Evolutionary conservation across 2,797 vertebrate species (phyloP), one percentile per base, ranked within the genome.

Genomic region (Ptychadena robeensis): DNA sequence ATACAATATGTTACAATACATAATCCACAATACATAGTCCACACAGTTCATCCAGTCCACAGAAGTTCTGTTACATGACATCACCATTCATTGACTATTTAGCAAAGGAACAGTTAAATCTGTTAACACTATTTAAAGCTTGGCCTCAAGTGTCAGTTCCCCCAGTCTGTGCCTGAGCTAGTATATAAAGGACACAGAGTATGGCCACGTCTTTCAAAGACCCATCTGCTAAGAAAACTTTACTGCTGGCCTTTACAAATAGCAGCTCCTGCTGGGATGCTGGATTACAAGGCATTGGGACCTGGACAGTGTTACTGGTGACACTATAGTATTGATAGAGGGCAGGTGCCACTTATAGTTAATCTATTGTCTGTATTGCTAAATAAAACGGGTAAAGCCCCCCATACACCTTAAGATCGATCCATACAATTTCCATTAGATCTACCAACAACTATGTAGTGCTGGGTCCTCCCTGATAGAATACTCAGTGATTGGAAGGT

Each of bases 111-210:
- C 30, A 61, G 72, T 76, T 78, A 67, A 78, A 35, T 25, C 37
- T 18, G 22, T 69, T 76, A n/a, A 74, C 63, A 69, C 65, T 77
- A 82, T 82, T 82, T 76, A 82, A 82, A 82, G 81, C 81, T 38
- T 59, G 32, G 61, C 44, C 53, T 82, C 66, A 71, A 64, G 37
- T 77, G 63, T 77, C 73, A 82, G 53, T 28, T 40, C 18, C 35
- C 38, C 65, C 53, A n/a, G 44, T 69, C 14, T n/a, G 64, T 69
- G 57, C 44, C 25, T 82, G 73, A 32, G 27, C 31, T 38, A 64
- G 73, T 76, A 82, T 82, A 82, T 40, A 69, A 82, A 76, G 72
- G 73, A 31, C 30, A 70, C 31, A 61, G 30, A 53, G 34, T 76
- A 76, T 61, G 63, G 28, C 65, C 72, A 69, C 40, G 44, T 38